Evolutionary conservation across 2,888 invertebrate genomes (phyloP).

Genomic region (Polylopha cassiicola): DNA sequence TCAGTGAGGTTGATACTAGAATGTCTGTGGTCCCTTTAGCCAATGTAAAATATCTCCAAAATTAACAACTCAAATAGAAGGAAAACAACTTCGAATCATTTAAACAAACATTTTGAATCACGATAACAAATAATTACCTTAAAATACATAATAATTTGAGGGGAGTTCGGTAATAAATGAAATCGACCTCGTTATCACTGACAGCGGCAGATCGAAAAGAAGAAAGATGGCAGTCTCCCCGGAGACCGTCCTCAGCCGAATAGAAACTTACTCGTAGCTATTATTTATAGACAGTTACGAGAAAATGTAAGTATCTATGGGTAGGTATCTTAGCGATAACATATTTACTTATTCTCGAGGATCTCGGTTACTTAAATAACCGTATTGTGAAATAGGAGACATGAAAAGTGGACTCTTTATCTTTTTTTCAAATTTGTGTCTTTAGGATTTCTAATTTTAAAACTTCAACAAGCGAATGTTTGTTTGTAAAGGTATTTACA

Average conservation of each 20-base stretch:
- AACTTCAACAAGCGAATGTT: too few species aligned
- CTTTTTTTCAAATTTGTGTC: too few species aligned
- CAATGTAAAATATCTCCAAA: too few species aligned
- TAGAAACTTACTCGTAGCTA: slow-evolving; percentile 16
- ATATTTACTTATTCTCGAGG: slow-evolving; percentile 18
- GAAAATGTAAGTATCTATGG: too few species aligned
- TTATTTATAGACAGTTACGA: slow-evolving; percentile 23
- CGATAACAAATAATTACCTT: slow-evolving; percentile 16
- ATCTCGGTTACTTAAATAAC: slow-evolving; percentile 19
- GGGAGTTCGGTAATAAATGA: slow-evolving; percentile 41
- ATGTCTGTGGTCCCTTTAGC: too few species aligned
- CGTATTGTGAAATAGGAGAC: slow-evolving; percentile 6
- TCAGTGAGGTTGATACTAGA: too few species aligned
- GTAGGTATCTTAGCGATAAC: slow-evolving; percentile 15
- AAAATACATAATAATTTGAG: slow-evolving; percentile 29
- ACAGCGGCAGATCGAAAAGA: slow-evolving; percentile 42
- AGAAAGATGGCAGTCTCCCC: slow-evolving; percentile 46
- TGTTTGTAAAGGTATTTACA: too few species aligned
- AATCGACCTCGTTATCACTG: slow-evolving; percentile 47
- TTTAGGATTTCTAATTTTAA: too few species aligned
- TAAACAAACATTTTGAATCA: slow-evolving; percentile 4
- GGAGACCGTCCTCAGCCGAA: slow-evolving; percentile 34
- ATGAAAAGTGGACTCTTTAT: slow-evolving; percentile 5
- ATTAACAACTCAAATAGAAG: too few species aligned
- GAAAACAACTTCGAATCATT: too few species aligned